These are phyloP conservation scores for Catharus fuscescens DNA, from an alignment of 2,113 vertebrate species.

Conservation along the genomic window DNA sequence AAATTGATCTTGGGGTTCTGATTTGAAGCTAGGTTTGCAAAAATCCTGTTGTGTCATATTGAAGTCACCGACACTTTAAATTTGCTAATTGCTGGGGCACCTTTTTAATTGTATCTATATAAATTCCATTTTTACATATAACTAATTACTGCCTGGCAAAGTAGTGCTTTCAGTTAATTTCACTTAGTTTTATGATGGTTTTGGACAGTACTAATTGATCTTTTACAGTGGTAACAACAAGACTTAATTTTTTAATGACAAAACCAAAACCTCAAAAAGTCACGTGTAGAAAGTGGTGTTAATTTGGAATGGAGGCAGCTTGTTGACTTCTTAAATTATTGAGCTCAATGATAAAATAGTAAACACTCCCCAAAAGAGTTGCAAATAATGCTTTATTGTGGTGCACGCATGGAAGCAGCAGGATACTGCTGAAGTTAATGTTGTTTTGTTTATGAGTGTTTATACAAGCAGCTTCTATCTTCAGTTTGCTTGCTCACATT, in stretches of 20 bases:
- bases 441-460: background rate
- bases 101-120: background rate
- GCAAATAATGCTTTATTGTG: background rate
- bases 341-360: background rate
- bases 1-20: background rate
- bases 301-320: background rate
- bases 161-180: background rate
- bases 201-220: background rate
- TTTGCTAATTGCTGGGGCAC: background rate
- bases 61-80: background rate
- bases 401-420: background rate
- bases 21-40: background rate
- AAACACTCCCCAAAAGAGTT: background rate
- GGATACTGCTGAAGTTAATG: background rate
- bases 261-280: background rate
- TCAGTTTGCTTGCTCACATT: background rate
- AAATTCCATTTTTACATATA: background rate
- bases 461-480: background rate
- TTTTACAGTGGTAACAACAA: background rate
- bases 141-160: background rate
- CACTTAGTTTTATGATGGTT: background rate
- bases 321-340: background rate
- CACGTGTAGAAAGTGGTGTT: background rate
- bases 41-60: background rate
- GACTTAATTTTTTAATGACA: background rate